Percentiles rank a stretch among this genome's conserved stretches.
phyloP scores from a whole-genome alignment of 2,113 vertebrate genomes.

The Ellobius talpinus region DNA sequence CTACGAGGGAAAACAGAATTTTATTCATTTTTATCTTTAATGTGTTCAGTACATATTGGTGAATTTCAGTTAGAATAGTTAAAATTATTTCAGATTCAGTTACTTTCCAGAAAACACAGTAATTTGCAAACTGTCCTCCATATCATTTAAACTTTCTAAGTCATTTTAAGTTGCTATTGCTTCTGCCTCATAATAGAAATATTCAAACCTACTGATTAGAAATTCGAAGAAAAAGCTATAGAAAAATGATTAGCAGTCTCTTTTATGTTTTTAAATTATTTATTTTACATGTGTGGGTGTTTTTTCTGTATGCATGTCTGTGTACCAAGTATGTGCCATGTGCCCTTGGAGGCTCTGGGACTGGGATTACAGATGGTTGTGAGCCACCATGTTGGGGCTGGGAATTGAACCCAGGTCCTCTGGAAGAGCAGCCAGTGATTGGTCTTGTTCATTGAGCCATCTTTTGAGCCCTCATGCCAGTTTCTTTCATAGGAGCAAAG shows the following conservation, averaged over 20 bases:
- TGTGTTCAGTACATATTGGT: neutral
- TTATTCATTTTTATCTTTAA: neutral
- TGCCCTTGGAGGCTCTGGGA: neutral
- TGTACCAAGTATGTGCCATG: neutral
- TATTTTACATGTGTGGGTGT: neutral
- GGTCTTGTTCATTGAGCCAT: neutral
- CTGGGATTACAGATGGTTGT: neutral
- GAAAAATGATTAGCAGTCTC: neutral
- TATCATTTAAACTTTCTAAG: neutral
- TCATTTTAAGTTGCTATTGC: slow-evolving; percentile 24
- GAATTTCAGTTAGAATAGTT: neutral
- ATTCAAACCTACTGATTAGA: neutral
- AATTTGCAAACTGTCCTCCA: slow-evolving; percentile 22
- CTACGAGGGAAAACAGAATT: neutral
- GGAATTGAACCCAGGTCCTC: neutral
- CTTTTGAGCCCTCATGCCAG: neutral
- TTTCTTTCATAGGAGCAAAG: neutral
- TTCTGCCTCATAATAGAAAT: neutral
- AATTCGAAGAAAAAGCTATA: slow-evolving; percentile 3
- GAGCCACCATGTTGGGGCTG: neutral
- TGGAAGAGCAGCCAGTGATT: neutral
- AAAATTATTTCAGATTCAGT: neutral
- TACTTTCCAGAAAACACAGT: neutral
- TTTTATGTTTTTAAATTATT: neutral
- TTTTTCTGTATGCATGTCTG: neutral